A percentile compares a stretch with the other conserved stretches of the same genome.
phyloP scores from a whole-genome alignment of 64 coral and sea anemone genomes.

The Stylophora pistillata region DNA sequence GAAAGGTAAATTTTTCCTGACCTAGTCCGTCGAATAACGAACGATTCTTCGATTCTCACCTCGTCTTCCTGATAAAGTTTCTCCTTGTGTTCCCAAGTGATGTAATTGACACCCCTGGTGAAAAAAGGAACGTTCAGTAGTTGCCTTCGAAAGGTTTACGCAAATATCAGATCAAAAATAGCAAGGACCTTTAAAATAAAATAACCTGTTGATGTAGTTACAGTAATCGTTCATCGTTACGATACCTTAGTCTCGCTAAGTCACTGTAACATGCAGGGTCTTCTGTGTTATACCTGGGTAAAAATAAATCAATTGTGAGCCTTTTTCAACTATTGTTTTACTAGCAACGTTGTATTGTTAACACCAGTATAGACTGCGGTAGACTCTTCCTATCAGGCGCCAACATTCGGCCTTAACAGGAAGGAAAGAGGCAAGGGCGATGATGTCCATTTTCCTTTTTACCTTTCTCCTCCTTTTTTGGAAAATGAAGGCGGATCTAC shows the following conservation, averaged over 20 bases:
- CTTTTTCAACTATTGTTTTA: neutral
- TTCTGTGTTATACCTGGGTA: slow-evolving; percentile 93
- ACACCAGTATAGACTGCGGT: neutral
- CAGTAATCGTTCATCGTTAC: neutral
- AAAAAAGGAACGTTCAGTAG: slow-evolving; percentile 1
- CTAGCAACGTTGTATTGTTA: neutral
- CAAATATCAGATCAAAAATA: no score
- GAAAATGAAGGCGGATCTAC: no score
- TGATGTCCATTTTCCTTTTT: no score
- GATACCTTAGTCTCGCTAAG: slow-evolving; percentile 79
- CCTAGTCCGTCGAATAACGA: no score
- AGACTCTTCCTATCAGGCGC: no score
- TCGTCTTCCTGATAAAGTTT: slow-evolving; percentile 79
- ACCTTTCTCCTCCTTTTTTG: no score
- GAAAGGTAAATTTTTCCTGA: no score
- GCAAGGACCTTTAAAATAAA: neutral
- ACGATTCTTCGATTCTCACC: neutral
- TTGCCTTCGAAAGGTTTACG: no score
- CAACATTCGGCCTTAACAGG: no score
- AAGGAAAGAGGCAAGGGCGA: no score
- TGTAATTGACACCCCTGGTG: slow-evolving; percentile 87
- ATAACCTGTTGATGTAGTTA: neutral
- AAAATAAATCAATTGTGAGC: neutral
- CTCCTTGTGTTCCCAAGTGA: slow-evolving; percentile 79
- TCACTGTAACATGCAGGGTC: slow-evolving; percentile 85